A percentile compares a stretch with the other conserved stretches of the same genome.
These are phyloP conservation scores for Leptinotarsa defecta DNA, from an alignment of 1,140 invertebrate species.

Conservation along the genomic window DNA sequence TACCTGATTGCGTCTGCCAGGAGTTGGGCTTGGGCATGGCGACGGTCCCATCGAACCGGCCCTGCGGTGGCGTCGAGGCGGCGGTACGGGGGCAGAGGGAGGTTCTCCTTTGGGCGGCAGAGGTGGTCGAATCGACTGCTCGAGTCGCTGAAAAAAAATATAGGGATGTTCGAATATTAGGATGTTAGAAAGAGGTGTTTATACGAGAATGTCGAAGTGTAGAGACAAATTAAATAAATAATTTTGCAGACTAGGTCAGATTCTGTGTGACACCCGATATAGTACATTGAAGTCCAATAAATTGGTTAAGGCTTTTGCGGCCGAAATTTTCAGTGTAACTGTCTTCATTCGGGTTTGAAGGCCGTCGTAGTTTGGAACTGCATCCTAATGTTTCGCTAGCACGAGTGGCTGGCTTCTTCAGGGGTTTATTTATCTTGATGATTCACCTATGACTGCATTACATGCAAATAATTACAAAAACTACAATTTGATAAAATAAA, in stretches of 20 bases:
- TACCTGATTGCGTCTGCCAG: conserved; percentile 51
- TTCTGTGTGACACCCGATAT: background rate
- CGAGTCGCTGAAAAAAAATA: conserved; percentile 34
- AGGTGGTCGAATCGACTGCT: conserved; percentile 66
- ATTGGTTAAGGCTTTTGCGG: no score
- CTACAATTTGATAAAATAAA: background rate
- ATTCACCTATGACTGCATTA: no score
- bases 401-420: no score
- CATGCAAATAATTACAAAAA: no score
- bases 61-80: conserved; percentile 76
- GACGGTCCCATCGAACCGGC: conserved; percentile 54
- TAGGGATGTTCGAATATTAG: background rate
- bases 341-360: no score
- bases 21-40: conserved; percentile 56
- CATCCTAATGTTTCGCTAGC: no score
- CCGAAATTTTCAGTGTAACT: no score
- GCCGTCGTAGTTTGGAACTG: no score
- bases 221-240: no score
- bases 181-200: background rate
- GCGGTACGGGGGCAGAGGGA: conserved; percentile 74
- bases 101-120: conserved; percentile 77
- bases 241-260: no score
- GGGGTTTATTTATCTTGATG: no score
- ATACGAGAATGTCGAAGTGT: no score
- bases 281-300: background rate